phyloP scores from a whole-genome alignment of 1,140 invertebrate genomes.

The Eubasilissa regina region DNA sequence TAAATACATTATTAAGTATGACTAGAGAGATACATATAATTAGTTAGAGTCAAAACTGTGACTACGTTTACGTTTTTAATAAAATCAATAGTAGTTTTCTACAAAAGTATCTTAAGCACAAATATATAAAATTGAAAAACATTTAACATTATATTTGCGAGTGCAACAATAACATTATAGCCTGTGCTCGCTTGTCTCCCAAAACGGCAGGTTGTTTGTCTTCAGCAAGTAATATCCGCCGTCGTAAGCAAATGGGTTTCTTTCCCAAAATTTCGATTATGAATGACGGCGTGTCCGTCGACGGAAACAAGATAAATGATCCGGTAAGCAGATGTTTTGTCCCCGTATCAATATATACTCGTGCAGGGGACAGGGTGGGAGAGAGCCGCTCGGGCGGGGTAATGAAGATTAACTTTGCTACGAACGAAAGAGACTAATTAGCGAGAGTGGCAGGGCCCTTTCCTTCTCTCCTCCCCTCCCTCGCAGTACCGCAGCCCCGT shows the following conservation, averaged over 20 bases:
- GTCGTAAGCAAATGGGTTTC: slow-evolving; percentile 37
- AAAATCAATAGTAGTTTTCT: too few relatives aligned
- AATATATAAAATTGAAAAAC: too few relatives aligned
- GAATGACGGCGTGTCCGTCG: slow-evolving; percentile 41
- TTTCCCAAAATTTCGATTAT: slow-evolving; percentile 41
- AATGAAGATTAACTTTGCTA: slow-evolving; percentile 61
- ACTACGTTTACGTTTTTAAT: too few relatives aligned
- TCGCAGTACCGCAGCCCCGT: not conserved
- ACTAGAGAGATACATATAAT: too few relatives aligned
- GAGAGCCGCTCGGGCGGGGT: slow-evolving; percentile 30
- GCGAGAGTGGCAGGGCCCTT: slow-evolving; percentile 54
- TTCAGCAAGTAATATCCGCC: slow-evolving; percentile 19
- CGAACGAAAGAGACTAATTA: slow-evolving; percentile 61
- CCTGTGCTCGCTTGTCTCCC: too few relatives aligned
- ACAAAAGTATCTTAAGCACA: too few relatives aligned
- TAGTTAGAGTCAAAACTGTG: too few relatives aligned
- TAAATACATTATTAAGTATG: too few relatives aligned
- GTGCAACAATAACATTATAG: too few relatives aligned
- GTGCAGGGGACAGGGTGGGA: not conserved
- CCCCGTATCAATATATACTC: slow-evolving; percentile 43
- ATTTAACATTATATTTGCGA: too few relatives aligned
- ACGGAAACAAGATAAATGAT: slow-evolving; percentile 52
- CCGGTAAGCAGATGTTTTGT: slow-evolving; percentile 51
- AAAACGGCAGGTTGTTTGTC: slow-evolving; percentile 5
- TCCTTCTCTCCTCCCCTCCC: not conserved